Conservation (phyloP, 30 jellyfish, hydroid and myxozoan species). For the Clytia hemisphaerica region DNA sequence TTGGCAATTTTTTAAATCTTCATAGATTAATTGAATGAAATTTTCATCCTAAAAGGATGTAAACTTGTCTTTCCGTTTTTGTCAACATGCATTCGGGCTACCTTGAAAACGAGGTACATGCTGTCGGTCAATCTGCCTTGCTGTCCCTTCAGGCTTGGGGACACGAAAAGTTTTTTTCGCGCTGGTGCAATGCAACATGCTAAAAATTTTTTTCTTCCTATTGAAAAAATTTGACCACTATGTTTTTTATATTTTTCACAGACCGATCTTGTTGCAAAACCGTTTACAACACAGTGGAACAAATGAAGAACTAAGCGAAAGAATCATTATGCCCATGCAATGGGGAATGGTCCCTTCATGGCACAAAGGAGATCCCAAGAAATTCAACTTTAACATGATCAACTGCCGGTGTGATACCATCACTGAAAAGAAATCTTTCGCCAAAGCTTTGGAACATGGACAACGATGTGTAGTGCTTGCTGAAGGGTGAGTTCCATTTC, state of each 20-base stretch:
- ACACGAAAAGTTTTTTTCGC: too few relatives aligned
- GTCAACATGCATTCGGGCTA: background rate
- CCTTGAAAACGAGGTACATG: background rate
- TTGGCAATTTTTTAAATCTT: too few relatives aligned
- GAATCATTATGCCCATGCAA: slow-evolving; percentile 65
- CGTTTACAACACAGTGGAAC: background rate
- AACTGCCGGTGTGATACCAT: slow-evolving; percentile 78
- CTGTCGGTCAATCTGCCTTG: background rate
- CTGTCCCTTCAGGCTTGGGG: too few relatives aligned
- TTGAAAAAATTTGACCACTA: background rate
- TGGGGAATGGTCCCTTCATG: slow-evolving; percentile 96
- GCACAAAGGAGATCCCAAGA: slow-evolving; percentile 70
- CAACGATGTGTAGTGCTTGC: slow-evolving; percentile 86
- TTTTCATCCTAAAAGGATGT: too few relatives aligned
- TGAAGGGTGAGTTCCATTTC: slow-evolving; percentile 53
- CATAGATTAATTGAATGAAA: too few relatives aligned
- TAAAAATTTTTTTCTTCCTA: too few relatives aligned
- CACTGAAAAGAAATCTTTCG: slow-evolving; percentile 54
- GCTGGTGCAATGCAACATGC: too few relatives aligned
- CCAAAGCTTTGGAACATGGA: slow-evolving; percentile 69
- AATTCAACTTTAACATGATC: slow-evolving; percentile 58
- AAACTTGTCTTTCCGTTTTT: background rate
- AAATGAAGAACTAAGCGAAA: slow-evolving; percentile 5
- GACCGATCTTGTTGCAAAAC: slow-evolving; percentile 4
- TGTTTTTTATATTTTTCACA: background rate